Base-by-base conservation (phyloP, 2,797 vertebrate species). In the Knipowitschia caucasica region DNA sequence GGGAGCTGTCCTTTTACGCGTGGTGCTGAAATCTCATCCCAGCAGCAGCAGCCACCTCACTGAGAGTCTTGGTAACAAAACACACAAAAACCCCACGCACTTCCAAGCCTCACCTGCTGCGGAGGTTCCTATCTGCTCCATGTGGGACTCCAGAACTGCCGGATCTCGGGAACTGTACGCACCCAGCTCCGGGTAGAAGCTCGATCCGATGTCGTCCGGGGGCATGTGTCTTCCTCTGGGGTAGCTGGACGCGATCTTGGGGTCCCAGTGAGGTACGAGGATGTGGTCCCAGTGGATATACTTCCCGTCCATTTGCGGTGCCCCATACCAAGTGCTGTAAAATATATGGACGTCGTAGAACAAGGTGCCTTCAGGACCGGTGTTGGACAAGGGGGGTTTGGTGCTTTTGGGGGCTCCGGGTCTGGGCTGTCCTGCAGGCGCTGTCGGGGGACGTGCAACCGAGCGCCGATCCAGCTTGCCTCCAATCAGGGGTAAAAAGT, bases 251-350 rank as follows among this genome's bases (percentile, higher is more conserved):
- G 94, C 93, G 17, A 95, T 92, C 82, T 94, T 94, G 2, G 94
- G 92, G 80, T 95, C 94, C 94, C 94, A 95, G 82, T 95, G 93
- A 1, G 93, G 93, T 46, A 95, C 92, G 70, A 95, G 84, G 46
- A 92, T 89, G 25, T 95, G 94, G 71, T 95, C 93, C 94, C 94
- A 95, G 80, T 94, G 93, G 26, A 92, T 77, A 73, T 93, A 94
- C 75, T 84, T 89, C 29, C 77, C 85, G 71, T 93, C 90, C 71
- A 87, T 66, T 67, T 73, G 71, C 3, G 91, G 92, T 2, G 89
- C 89, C 30, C 93, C 93, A 26, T 93, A 96, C 94, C 93, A 95
- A 63, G 91, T 84, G 74, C 93, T 94, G 80, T 93, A 94, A 80
- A 94, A 95, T 64, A 92, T 90, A 71, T 93, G 94, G 1, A 94